Evolutionary conservation across 53 echinoderm and acorn worm genomes (phyloP).

Genomic region (Actinopyga echinites): DNA sequence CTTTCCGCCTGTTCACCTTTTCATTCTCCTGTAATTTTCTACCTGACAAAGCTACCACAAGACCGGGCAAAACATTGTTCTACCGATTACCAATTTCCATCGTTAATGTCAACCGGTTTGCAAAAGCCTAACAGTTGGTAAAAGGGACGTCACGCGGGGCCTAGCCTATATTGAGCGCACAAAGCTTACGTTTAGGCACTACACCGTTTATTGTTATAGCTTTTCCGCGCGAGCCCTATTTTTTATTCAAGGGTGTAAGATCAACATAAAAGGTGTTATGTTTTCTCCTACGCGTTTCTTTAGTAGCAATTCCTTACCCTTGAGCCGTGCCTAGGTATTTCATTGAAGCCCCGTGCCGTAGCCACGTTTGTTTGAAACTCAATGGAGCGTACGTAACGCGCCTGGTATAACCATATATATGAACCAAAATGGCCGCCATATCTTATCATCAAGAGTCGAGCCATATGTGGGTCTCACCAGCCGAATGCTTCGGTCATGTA

Average conservation of each 20-base stretch:
- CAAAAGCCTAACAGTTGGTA: slow-evolving; percentile 19
- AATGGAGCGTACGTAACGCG: slow-evolving; percentile 10
- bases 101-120: background rate
- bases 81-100: slow-evolving; percentile 15
- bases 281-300: slow-evolving; percentile 16
- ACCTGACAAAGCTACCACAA: slow-evolving; percentile 27
- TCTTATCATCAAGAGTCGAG: background rate
- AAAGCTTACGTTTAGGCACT: slow-evolving; percentile 3
- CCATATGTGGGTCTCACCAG: slow-evolving; percentile 6
- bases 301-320: slow-evolving; percentile 1
- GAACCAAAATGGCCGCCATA: slow-evolving; percentile 21
- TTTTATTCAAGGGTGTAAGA: slow-evolving; percentile 22
- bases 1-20: slow-evolving; percentile 7
- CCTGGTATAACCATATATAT: background rate
- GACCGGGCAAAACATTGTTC: slow-evolving; percentile 24
- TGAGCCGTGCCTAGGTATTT: slow-evolving; percentile 1
- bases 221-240: slow-evolving; percentile 7
- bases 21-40: background rate
- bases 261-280: slow-evolving; percentile 3
- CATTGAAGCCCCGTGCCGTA: slow-evolving; percentile 27
- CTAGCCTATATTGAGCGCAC: background rate
- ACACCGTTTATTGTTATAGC: slow-evolving; percentile 25
- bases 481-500: background rate
- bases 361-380: background rate
- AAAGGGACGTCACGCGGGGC: slow-evolving; percentile 6